Conservation (phyloP, 2,113 vertebrate species). For the Morone saxatilis region DNA sequence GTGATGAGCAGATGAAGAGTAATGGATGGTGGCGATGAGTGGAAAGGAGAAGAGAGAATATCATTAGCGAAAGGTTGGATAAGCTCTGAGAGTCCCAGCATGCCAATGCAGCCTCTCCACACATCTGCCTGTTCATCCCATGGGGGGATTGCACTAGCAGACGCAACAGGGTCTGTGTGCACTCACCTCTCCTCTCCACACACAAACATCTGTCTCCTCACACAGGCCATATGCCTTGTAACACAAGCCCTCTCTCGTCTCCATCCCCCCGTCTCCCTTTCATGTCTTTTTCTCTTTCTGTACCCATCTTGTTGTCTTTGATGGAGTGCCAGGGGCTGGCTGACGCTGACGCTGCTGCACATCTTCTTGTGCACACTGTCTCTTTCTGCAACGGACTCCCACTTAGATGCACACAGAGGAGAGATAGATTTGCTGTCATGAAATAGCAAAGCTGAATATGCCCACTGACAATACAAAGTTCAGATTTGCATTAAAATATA, state of each 20-base stretch:
- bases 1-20: conserved; percentile 26
- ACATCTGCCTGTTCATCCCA: conserved; percentile 67
- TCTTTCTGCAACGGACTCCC: conserved; percentile 27
- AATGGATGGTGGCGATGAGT: conserved; percentile 29
- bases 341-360: conserved; percentile 42
- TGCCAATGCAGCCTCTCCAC: conserved; percentile 38
- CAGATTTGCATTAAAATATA: conserved; percentile 21
- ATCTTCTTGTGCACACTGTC: conserved; percentile 38
- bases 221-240: conserved; percentile 68
- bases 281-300: conserved; percentile 71
- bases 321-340: conserved; percentile 73
- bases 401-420: neutral
- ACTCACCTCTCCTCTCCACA: conserved; percentile 62
- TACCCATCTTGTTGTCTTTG: conserved; percentile 68
- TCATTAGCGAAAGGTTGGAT: conserved; percentile 49
- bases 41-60: conserved; percentile 38
- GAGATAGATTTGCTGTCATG: conserved; percentile 25
- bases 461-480: conserved; percentile 6
- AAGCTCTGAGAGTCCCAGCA: conserved; percentile 38
- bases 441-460: conserved; percentile 25
- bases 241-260: conserved; percentile 54
- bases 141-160: conserved; percentile 40
- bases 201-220: conserved; percentile 74
- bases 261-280: conserved; percentile 61
- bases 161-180: conserved; percentile 45